A percentile compares a stretch with the other conserved stretches of the same genome.
These are phyloP conservation scores for Hypsopygia costalis DNA, from an alignment of 2,888 invertebrate genomes.

Conservation along the genomic window DNA sequence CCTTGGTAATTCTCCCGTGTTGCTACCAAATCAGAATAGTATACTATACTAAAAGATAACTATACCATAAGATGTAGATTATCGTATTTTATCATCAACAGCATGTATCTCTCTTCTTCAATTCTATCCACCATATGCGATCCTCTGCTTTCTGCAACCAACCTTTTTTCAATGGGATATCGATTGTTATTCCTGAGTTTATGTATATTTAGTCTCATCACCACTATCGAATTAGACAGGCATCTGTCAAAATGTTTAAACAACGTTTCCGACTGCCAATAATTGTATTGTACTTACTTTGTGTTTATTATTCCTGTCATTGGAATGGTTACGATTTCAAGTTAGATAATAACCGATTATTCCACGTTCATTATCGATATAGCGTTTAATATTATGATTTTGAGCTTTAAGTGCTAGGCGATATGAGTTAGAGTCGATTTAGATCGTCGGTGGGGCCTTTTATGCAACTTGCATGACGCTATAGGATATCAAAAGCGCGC, in stretches of 20 bases:
- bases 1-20: too few species aligned
- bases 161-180: too few species aligned
- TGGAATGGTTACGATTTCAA: not conserved
- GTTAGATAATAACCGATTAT: not conserved
- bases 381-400: not conserved
- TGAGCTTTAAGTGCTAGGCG: not conserved
- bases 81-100: too few species aligned
- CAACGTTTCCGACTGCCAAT: not conserved
- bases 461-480: slow-evolving; percentile 34
- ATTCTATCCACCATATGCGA: too few species aligned
- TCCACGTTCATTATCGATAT: not conserved
- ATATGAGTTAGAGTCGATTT: slow-evolving; percentile 4
- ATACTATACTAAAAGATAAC: too few species aligned
- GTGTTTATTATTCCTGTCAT: not conserved
- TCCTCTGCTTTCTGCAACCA: too few species aligned
- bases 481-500: slow-evolving; percentile 45
- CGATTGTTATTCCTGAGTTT: too few species aligned
- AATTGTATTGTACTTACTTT: not conserved
- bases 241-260: slow-evolving; percentile 3
- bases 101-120: too few species aligned
- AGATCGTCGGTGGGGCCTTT: slow-evolving; percentile 9
- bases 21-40: too few species aligned
- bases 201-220: too few species aligned
- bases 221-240: not conserved
- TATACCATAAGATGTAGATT: too few species aligned